Percentiles rank a stretch among this genome's conserved stretches.
phyloP scores from a whole-genome alignment of 1,140 invertebrate genomes.

The Brachionus paranguensis region DNA sequence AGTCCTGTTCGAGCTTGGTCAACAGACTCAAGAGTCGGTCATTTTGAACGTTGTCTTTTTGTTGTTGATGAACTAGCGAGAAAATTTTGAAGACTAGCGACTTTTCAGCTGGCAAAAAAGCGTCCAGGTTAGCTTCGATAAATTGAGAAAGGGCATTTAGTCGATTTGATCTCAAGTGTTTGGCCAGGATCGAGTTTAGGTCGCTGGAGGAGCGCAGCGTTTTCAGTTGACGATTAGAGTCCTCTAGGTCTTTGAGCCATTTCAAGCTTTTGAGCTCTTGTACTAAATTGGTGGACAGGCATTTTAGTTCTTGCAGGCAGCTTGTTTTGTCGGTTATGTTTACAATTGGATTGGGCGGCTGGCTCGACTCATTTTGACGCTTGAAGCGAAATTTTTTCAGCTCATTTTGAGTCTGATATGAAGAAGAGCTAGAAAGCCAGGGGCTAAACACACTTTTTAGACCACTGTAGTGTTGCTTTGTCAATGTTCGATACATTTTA shows the following conservation, averaged over 20 bases:
- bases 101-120: background rate
- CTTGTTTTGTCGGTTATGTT: background rate
- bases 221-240: background rate
- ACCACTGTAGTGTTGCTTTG: background rate
- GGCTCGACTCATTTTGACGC: background rate
- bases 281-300: background rate
- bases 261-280: background rate
- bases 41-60: background rate
- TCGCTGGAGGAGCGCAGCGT: background rate
- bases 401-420: conserved; percentile 9
- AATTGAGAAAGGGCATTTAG: background rate
- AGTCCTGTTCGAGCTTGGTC: background rate
- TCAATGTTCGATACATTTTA: background rate
- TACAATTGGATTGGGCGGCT: background rate
- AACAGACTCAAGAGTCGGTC: background rate
- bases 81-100: background rate
- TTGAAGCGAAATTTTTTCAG: conserved; percentile 4
- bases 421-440: background rate
- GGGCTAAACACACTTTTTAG: background rate
- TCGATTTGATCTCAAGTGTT: background rate
- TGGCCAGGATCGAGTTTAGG: background rate
- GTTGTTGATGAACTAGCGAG: background rate
- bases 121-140: background rate
- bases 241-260: conserved; percentile 7
- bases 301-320: background rate